Conservation (phyloP, 2,797 vertebrate genomes). For the Hyperoplus lanceolatus region DNA sequence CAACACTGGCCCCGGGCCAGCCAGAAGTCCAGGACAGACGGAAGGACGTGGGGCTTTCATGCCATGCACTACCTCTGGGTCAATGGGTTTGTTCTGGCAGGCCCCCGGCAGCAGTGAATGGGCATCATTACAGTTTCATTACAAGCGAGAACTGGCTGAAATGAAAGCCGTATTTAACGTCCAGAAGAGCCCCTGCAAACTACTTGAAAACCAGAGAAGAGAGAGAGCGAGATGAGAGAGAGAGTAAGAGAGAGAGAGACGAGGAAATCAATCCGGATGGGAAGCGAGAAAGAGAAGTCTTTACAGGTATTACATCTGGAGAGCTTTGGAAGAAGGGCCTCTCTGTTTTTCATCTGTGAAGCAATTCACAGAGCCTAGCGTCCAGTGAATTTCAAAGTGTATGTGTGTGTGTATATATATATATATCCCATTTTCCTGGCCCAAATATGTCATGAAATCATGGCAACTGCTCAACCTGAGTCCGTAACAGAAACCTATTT, state of each 20-base stretch:
- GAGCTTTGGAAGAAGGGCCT: slow-evolving; percentile 2
- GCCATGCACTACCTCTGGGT: slow-evolving; percentile 64
- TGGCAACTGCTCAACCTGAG: neutral
- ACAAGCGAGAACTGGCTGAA: slow-evolving; percentile 60
- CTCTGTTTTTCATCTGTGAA: slow-evolving; percentile 10
- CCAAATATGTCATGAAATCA: neutral
- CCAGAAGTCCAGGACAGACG: slow-evolving; percentile 46
- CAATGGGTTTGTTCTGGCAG: slow-evolving; percentile 76
- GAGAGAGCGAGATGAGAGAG: neutral
- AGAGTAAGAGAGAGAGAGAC: neutral
- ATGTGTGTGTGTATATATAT: too few species aligned
- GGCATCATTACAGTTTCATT: slow-evolving; percentile 74
- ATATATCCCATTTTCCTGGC: neutral
- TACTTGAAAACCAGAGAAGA: slow-evolving; percentile 24
- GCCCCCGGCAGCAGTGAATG: slow-evolving; percentile 46
- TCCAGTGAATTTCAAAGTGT: neutral
- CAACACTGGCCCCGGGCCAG: neutral
- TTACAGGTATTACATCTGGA: slow-evolving; percentile 46
- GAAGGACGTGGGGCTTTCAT: slow-evolving; percentile 35
- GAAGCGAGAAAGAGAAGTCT: slow-evolving; percentile 21
- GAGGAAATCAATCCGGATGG: slow-evolving; percentile 18
- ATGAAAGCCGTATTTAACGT: slow-evolving; percentile 60
- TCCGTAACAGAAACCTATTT: too few species aligned
- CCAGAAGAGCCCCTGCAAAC: slow-evolving; percentile 52
- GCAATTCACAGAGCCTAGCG: neutral